Conservation (phyloP, 2,113 vertebrate species). For the Motacilla tschutschensis region DNA sequence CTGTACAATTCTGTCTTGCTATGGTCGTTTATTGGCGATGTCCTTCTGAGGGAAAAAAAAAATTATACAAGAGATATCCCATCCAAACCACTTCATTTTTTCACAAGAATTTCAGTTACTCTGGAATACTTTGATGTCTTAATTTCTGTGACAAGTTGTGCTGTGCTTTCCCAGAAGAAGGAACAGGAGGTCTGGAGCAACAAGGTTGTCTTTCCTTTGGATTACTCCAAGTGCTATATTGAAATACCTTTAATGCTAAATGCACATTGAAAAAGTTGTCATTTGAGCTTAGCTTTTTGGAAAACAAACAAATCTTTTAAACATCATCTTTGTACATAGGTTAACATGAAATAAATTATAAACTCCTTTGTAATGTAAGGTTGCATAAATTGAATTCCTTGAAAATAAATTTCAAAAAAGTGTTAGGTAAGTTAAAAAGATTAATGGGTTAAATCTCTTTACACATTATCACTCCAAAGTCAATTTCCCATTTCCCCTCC, state of each 20-base stretch:
- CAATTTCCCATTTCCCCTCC: neutral
- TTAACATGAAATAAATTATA: neutral
- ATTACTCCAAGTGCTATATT: neutral
- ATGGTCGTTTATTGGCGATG: neutral
- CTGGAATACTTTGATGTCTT: constrained; percentile 40
- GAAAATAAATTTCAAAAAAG: neutral
- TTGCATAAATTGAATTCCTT: neutral
- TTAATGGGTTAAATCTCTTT: neutral
- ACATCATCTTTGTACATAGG: neutral
- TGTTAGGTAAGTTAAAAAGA: neutral
- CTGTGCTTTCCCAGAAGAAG: constrained; percentile 33
- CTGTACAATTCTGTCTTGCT: neutral
- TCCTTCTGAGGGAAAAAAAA: neutral
- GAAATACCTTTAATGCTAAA: constrained; percentile 22
- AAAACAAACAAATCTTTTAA: neutral
- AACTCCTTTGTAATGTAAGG: neutral
- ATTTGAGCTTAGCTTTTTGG: neutral
- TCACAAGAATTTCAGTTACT: constrained; percentile 19
- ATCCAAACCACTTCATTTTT: neutral
- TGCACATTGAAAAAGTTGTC: neutral
- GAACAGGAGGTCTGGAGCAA: constrained; percentile 39
- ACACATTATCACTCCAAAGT: neutral
- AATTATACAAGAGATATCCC: neutral
- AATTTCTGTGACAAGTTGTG: constrained; percentile 46
- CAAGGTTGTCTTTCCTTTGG: constrained; percentile 21